phyloP scores from a whole-genome alignment of 1,140 invertebrate species.

The Acyrthosiphon pisum region DNA sequence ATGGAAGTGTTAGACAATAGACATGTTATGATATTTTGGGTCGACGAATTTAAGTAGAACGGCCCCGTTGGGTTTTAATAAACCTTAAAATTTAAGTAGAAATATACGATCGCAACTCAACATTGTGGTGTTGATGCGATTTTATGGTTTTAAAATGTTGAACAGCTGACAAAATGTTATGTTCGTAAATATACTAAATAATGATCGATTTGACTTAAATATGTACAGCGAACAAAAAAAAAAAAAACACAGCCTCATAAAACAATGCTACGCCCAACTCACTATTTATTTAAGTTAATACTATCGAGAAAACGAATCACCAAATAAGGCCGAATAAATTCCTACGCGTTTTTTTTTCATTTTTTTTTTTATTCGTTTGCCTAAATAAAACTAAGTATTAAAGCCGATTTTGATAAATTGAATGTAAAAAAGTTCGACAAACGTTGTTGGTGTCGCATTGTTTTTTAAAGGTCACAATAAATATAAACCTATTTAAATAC shows the following conservation, averaged over 20 bases:
- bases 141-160: background rate
- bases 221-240: slow-evolving; percentile 9
- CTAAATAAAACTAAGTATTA: slow-evolving; percentile 19
- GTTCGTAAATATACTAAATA: slow-evolving; percentile 23
- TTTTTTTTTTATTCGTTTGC: background rate
- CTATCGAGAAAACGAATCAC: background rate
- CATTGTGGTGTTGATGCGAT: background rate
- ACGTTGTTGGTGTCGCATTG: background rate
- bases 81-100: slow-evolving; percentile 30
- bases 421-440: slow-evolving; percentile 29
- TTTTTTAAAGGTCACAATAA: slow-evolving; percentile 1
- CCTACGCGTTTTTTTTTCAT: background rate
- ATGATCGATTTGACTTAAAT: slow-evolving; percentile 21
- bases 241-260: slow-evolving; percentile 28
- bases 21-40: background rate
- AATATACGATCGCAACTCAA: background rate
- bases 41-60: slow-evolving; percentile 30
- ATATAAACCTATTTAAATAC: background rate
- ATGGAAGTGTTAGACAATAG: background rate
- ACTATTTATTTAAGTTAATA: slow-evolving; percentile 29
- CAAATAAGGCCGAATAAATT: background rate
- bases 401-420: slow-evolving; percentile 10
- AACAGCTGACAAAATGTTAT: background rate
- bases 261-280: slow-evolving; percentile 5
- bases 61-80: background rate